phyloP scores from a whole-genome alignment of 2,113 vertebrate species.

The Pteruthius melanotis region DNA sequence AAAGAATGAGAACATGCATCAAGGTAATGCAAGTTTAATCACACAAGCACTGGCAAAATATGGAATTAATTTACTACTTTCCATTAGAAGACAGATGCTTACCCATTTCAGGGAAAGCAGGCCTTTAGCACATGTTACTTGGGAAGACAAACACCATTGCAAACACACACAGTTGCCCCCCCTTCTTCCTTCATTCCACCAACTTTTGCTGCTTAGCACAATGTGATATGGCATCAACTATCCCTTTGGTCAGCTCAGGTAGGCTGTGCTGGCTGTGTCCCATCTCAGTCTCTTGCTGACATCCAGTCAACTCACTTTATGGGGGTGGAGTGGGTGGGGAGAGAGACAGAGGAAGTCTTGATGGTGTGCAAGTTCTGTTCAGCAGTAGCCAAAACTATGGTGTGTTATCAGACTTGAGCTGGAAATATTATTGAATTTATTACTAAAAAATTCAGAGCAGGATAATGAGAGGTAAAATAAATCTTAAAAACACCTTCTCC shows the following conservation, averaged over 20 bases:
- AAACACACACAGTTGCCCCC: rapidly evolving
- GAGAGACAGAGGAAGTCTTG: background rate
- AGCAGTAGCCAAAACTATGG: background rate
- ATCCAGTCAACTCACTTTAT: background rate
- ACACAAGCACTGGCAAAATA: background rate
- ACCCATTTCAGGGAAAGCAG: background rate
- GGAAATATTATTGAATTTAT: background rate
- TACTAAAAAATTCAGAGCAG: background rate
- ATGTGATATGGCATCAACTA: background rate
- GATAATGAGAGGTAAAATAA: background rate
- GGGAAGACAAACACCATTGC: background rate
- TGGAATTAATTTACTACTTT: background rate
- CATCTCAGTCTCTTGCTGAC: background rate
- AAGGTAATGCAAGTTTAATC: background rate
- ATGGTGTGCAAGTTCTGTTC: background rate
- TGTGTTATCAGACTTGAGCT: background rate
- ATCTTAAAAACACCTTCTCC: background rate
- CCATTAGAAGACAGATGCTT: background rate
- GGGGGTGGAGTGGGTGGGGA: background rate
- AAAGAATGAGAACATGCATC: background rate
- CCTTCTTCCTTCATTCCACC: background rate
- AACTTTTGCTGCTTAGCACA: rapidly evolving
- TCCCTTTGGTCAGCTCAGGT: background rate
- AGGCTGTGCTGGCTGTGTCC: background rate
- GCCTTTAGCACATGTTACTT: background rate